Evolutionary conservation across 2,113 vertebrate genomes (phyloP), one percentile per base, ranked within the genome.

Genomic region (Hirundichthys speculiger): DNA sequence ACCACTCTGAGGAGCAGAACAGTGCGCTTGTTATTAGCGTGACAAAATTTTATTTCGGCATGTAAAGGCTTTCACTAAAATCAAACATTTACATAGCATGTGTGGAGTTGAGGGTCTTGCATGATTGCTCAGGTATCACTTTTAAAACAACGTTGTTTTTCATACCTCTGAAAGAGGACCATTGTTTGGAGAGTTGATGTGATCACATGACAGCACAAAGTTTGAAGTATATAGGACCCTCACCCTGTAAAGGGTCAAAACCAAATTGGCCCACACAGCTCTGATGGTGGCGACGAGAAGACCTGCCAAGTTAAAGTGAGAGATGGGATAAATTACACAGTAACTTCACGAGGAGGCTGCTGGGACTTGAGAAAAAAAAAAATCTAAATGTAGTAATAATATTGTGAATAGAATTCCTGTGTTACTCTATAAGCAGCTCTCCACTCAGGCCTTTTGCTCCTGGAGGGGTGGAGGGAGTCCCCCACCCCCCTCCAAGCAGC

Each of bases 351-450:
- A 76, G 61, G 49, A 78, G 65, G 67, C 82, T 67, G 66, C 57
- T 75, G 60, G 60, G 72, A 64, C 27, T 72, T 61, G 57, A 83
- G 69, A 72, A 82, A 82, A 72, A 64, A 70, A 63, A 78, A 88
- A 74, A 67, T 57, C 75, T 3, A 75, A 74, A 75, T 72, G 13
- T 64, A 68, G 56, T 80, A 34, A 88, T 87, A 91, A 90, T 87
- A 91, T 86, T 84, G 69, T 89, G 69, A 88, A 82, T 87, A 86
- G 70, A 86, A 85, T 86, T 87, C 74, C 84, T 78, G 69, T 18
- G 13, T 75, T 81, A 40, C 50, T 69, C 54, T 63, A 57, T 40
- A 38, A 75, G 63, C 27, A 46, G 46, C 52, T 74, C 76, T 66
- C 56, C 49, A 46, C 78, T 75, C 50, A 70, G 46, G 61, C 40